Evolutionary conservation across 2,888 invertebrate species (phyloP).

Genomic region (Drosophila maculinotata): DNA sequence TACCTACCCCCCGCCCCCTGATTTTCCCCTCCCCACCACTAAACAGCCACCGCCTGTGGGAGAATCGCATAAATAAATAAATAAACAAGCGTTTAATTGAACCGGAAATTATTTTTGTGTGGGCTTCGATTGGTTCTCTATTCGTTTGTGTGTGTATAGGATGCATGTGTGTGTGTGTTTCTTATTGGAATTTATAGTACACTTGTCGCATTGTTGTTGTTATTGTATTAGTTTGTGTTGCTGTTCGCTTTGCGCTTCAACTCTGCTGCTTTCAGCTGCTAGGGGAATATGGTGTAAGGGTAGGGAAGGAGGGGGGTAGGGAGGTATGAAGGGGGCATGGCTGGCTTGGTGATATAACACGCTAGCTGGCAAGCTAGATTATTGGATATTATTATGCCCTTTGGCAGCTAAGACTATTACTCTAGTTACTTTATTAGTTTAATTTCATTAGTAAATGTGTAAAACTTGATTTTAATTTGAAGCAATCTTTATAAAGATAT

Average conservation of each 20-base stretch:
- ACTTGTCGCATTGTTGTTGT: conserved; percentile 35
- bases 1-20: neutral
- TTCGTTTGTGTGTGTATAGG: conserved; percentile 16
- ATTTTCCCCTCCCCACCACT: neutral
- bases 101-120: conserved; percentile 74
- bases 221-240: too few species aligned
- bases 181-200: conserved; percentile 65
- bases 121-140: conserved; percentile 52
- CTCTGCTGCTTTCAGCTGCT: conserved; percentile 39
- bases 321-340: neutral
- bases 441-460: too few species aligned
- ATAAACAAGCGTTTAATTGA: conserved; percentile 79
- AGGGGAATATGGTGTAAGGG: conserved; percentile 3
- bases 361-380: conserved; percentile 14
- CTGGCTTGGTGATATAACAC: conserved; percentile 11
- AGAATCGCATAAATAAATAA: conserved; percentile 71
- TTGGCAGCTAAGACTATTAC: neutral
- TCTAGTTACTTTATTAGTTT: neutral
- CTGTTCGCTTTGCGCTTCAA: conserved; percentile 34
- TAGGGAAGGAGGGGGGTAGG: neutral
- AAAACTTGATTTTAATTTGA: too few species aligned
- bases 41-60: conserved; percentile 31
- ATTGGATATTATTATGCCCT: conserved; percentile 10
- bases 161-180: conserved; percentile 23
- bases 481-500: too few species aligned